Evolutionary conservation across 2,113 vertebrate species (phyloP).

Genomic region (Charadrius vociferus): DNA sequence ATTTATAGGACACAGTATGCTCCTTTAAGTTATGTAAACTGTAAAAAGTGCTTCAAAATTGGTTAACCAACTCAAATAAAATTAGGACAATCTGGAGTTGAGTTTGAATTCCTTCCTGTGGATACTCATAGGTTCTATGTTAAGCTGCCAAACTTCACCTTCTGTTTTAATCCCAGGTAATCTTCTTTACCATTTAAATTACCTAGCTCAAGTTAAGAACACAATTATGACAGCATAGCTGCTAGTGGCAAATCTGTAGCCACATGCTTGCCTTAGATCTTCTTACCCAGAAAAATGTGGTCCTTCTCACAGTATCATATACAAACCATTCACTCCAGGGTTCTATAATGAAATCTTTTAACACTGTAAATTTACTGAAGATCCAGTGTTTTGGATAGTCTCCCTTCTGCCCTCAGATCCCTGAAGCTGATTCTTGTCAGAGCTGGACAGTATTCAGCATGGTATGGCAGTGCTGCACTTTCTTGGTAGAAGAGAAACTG

Average conservation of each 20-base stretch:
- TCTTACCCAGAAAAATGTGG: not conserved
- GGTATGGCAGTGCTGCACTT: not conserved
- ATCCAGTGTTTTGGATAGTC: not conserved
- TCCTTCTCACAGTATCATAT: not conserved
- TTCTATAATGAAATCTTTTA: not conserved
- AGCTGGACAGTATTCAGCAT: not conserved
- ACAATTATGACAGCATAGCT: not conserved
- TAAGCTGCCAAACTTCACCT: not conserved
- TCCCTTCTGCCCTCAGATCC: not conserved
- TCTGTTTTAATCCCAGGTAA: not conserved
- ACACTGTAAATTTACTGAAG: not conserved
- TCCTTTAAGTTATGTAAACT: conserved; percentile 59
- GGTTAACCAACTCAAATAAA: conserved; percentile 54
- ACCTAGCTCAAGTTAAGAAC: not conserved
- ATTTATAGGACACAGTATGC: conserved; percentile 24
- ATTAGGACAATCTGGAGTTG: conserved; percentile 54
- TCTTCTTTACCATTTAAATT: not conserved
- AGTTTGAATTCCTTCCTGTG: conserved; percentile 57
- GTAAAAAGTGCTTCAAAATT: conserved; percentile 57
- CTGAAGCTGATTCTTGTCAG: not conserved
- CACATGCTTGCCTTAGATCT: not conserved
- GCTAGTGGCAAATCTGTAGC: not conserved
- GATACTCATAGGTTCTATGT: not conserved
- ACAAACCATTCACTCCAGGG: not conserved
- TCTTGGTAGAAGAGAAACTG: not conserved